Evolutionary conservation across 2,113 vertebrate genomes (phyloP).

Genomic region (rat (Rattus norvegicus)): GRCr8 NC_086033.1:19928001-19928500

Average conservation of each 20-base stretch:
- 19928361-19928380: too few relatives aligned
- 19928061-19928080: not conserved
- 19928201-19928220: not conserved
- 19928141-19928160: not conserved
- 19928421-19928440: conserved; percentile 11
- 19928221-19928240: not conserved
- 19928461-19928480: conserved; percentile 59
- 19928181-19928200: not conserved
- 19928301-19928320: not conserved
- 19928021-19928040: too few relatives aligned
- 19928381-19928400: too few relatives aligned
- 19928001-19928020: too few relatives aligned
- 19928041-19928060: not conserved
- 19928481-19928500: conserved; percentile 71
- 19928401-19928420: too few relatives aligned
- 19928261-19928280: not conserved
- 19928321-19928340: not conserved
- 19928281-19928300: conserved; percentile 48
- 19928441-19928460: not conserved
- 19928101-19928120: not conserved
- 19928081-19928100: not conserved
- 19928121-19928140: not conserved
- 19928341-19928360: not conserved
- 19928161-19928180: not conserved
- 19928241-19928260: not conserved